Percentiles rank a stretch among this genome's conserved stretches.
phyloP scores from a whole-genome alignment of 64 coral and sea anemone species.

The Actinia tenebrosa region DNA sequence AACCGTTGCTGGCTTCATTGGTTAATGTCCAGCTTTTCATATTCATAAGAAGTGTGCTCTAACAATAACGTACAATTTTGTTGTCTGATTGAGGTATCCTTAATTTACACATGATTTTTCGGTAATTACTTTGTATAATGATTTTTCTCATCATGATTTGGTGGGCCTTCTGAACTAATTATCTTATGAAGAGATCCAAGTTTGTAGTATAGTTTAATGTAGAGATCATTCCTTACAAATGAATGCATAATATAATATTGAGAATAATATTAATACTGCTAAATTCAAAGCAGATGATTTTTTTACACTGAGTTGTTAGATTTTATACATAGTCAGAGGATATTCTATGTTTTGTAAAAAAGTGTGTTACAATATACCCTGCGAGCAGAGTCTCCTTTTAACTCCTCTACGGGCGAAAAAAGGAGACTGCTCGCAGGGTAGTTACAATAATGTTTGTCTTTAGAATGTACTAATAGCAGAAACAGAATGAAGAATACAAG shows the following conservation, averaged over 20 bases:
- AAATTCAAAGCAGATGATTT: slow-evolving; percentile 1
- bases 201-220: slow-evolving; percentile 7
- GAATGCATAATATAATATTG: neutral
- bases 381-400: no score
- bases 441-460: slow-evolving; percentile 1
- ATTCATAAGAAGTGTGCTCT: no score
- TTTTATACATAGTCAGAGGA: slow-evolving; percentile 12
- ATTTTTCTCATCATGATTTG: neutral
- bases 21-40: no score
- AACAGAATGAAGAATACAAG: neutral
- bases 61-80: no score
- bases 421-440: no score
- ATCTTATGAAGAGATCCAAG: neutral
- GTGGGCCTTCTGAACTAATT: neutral
- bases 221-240: neutral
- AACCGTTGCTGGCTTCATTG: no score
- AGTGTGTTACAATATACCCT: neutral
- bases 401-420: no score
- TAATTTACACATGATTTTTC: neutral
- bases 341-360: slow-evolving; percentile 23
- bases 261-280: slow-evolving; percentile 4
- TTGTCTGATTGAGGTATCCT: no score
- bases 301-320: slow-evolving; percentile 16
- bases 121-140: no score
- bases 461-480: slow-evolving; percentile 7